Conservation (phyloP, 1,140 invertebrate species). For the Macrostomum lignano region DNA sequence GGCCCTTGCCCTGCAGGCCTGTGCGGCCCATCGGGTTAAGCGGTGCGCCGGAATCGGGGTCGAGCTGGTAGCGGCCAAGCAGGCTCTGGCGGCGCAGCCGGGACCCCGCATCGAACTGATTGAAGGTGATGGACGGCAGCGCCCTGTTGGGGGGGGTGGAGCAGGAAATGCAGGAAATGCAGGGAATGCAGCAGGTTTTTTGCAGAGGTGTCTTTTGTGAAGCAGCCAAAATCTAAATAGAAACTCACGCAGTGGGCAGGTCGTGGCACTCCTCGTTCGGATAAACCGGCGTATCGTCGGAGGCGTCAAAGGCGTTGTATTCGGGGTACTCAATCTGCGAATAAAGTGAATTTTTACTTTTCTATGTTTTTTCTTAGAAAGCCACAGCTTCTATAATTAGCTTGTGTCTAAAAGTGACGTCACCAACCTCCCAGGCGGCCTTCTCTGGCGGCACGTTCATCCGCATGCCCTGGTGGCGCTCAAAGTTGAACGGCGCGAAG, state of each 20-base stretch:
- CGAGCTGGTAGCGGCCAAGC: conserved; percentile 2
- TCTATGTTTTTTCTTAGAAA: background rate
- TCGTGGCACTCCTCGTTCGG: background rate
- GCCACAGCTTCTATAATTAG: background rate
- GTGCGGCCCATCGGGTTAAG: conserved; percentile 28
- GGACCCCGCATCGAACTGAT: background rate
- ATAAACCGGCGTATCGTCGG: background rate
- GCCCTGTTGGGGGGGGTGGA: conserved; percentile 1
- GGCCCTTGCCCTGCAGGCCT: conserved; percentile 26
- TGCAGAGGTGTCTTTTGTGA: too few species aligned
- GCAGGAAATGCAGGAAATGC: too few species aligned
- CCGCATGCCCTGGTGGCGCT: conserved; percentile 18
- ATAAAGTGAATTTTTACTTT: background rate
- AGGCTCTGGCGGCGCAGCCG: background rate
- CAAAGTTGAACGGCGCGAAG: conserved; percentile 3
- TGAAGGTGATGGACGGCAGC: conserved; percentile 1
- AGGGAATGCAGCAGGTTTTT: too few species aligned
- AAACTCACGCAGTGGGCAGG: background rate
- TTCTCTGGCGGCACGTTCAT: conserved; percentile 43
- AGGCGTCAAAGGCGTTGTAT: conserved; percentile 2
- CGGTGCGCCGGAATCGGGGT: conserved; percentile 3
- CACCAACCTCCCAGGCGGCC: conserved; percentile 39
- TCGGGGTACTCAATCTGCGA: background rate
- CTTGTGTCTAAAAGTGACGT: background rate
- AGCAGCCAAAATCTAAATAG: background rate